Evolutionary conservation across 1,140 invertebrate species (phyloP), one percentile per base, ranked within the genome.

Genomic region (Tetramorium parvispinum): DNA sequence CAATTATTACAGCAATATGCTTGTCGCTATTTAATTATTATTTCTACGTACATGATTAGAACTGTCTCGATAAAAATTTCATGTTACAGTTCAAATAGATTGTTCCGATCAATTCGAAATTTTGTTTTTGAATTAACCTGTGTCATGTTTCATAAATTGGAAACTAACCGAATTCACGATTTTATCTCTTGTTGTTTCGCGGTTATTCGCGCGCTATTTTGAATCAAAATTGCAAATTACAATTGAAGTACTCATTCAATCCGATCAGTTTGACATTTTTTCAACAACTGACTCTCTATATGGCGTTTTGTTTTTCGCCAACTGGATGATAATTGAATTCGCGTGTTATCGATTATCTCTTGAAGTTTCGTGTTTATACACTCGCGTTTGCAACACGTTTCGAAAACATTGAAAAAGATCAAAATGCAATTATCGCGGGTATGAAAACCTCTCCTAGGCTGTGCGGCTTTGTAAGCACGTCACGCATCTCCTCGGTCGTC

Each of bases 151-250:
- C 13, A 24, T 18, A 37, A 57, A 37, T 57, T 55, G 21, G n/a
- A 57, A 0, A 40, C 21, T 76, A 76, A 57, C n/a, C 32, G 73
- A 76, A 24, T 76, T 57, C 11, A 2, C 32, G n/a, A 40, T 76
- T 57, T 76, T 55, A 57, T 40, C 27, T 55, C 13, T 37, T 18
- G 27, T n/a, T 57, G 71, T 40, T 37, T 37, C 49, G 71, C 32
- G 71, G 71, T 76, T 40, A 11, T n/a, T 76, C 71, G 13, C 51
- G n/a, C 32, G 13, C 51, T 76, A 40, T 76, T 76, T 59, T 59
- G 73, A 59, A 59, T 59, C 73, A 76, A 76, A 76, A 76, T 76
- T 76, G 53, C 37, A 59, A 76, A 76, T 76, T 76, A 76, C 73
- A 76, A 59, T 76, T 59, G 51, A 18, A 76, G 16, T 11, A 76